These are phyloP conservation scores for Petrolisthes manimaculis DNA, from an alignment of 2,888 invertebrate genomes.

Conservation along the genomic window DNA sequence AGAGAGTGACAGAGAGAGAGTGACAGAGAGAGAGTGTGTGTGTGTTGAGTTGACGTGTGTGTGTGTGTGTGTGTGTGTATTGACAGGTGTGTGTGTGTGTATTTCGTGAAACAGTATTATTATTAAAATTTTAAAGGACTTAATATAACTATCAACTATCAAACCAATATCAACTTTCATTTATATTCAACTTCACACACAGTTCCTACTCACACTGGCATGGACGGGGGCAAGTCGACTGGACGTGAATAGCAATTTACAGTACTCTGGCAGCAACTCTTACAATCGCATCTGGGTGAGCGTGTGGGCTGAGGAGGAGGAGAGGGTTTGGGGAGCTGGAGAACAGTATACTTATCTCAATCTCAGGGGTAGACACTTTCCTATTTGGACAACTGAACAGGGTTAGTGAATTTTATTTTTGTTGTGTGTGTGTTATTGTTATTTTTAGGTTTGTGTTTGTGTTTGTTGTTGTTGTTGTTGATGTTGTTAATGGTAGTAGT, in stretches of 20 bases:
- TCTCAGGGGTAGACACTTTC: conserved; percentile 67
- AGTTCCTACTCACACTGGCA: neutral
- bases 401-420: conserved; percentile 49
- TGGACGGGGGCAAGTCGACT: neutral
- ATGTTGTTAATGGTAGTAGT: no score
- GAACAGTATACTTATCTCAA: conserved; percentile 67
- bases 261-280: neutral
- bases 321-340: conserved; percentile 67
- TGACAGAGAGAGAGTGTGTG: neutral
- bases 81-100: no score
- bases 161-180: neutral
- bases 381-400: conserved; percentile 67
- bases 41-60: no score
- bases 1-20: conserved; percentile 26
- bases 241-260: neutral
- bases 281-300: conserved; percentile 57
- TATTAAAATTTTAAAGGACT: no score
- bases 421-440: no score
- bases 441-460: no score
- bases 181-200: neutral
- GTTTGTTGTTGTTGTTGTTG: no score
- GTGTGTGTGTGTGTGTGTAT: no score
- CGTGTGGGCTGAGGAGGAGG: conserved; percentile 54
- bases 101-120: no score
- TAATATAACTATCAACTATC: no score